phyloP scores from a whole-genome alignment of 1,140 invertebrate species.

The Eurosta solidaginis region DNA sequence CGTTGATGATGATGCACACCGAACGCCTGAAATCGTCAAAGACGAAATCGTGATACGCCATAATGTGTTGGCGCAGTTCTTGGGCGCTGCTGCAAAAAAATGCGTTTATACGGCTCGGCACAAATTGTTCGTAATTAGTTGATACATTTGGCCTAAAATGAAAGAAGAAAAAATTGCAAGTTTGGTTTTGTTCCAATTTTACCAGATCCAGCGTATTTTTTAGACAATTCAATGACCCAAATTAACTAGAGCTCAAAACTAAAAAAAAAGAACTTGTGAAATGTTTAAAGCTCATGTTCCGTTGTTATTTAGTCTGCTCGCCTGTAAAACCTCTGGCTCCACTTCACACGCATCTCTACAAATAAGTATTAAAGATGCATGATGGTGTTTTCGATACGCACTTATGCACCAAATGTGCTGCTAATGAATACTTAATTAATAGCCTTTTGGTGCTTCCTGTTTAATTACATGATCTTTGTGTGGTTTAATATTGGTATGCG shows the following conservation, averaged over 20 bases:
- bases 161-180: neutral
- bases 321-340: neutral
- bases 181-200: neutral
- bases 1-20: slow-evolving; percentile 23
- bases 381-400: neutral
- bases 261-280: neutral
- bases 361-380: neutral
- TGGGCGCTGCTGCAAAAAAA: neutral
- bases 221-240: neutral
- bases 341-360: neutral
- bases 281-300: neutral
- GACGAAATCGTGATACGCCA: slow-evolving; percentile 52
- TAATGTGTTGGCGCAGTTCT: neutral
- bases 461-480: neutral
- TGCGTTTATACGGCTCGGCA: neutral
- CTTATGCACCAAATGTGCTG: neutral
- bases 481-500: neutral
- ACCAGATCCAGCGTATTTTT: neutral
- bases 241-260: neutral
- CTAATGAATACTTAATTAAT: neutral
- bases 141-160: neutral
- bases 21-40: slow-evolving; percentile 38
- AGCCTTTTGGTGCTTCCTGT: neutral
- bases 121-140: neutral
- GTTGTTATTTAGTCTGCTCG: neutral